These are phyloP conservation scores for Polypterus senegalus DNA, from an alignment of 2,113 vertebrate species.

Conservation along the genomic window DNA sequence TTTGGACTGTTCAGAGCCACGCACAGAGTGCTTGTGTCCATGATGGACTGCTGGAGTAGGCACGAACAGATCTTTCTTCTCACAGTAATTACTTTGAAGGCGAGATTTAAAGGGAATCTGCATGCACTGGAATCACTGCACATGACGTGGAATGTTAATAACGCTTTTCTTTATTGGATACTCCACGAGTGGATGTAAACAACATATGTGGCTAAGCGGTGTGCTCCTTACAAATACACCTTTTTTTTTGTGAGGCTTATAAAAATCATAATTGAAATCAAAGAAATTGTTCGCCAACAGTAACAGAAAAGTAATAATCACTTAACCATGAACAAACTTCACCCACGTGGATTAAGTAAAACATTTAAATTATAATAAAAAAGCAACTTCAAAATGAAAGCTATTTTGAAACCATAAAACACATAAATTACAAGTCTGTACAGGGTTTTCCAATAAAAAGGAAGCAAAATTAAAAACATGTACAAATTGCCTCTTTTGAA, in stretches of 20 bases:
- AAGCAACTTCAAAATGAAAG: conserved; percentile 34
- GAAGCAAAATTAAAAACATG: conserved; percentile 30
- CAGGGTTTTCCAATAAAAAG: conserved; percentile 40
- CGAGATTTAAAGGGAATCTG: neutral
- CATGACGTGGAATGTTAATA: conserved; percentile 7
- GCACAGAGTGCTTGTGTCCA: too few species aligned
- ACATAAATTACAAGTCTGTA: conserved; percentile 81
- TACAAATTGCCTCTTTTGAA: conserved; percentile 33
- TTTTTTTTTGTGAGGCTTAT: conserved; percentile 19
- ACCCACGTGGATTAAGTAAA: conserved; percentile 31
- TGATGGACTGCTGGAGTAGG: too few species aligned
- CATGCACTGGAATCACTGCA: neutral
- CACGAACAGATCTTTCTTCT: too few species aligned
- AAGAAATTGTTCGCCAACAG: conserved; percentile 36
- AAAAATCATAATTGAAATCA: conserved; percentile 39
- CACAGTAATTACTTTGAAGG: neutral
- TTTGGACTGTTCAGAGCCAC: too few species aligned
- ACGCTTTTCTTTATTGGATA: conserved; percentile 54
- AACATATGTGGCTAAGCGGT: conserved; percentile 29
- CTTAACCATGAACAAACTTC: conserved; percentile 30
- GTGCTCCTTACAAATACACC: conserved; percentile 27
- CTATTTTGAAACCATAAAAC: conserved; percentile 50
- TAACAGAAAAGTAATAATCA: conserved; percentile 26
- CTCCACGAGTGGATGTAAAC: conserved; percentile 34
- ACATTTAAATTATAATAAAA: conserved; percentile 47